Base-by-base conservation (phyloP, 2,888 invertebrate species). In the Andrena praecox region DNA sequence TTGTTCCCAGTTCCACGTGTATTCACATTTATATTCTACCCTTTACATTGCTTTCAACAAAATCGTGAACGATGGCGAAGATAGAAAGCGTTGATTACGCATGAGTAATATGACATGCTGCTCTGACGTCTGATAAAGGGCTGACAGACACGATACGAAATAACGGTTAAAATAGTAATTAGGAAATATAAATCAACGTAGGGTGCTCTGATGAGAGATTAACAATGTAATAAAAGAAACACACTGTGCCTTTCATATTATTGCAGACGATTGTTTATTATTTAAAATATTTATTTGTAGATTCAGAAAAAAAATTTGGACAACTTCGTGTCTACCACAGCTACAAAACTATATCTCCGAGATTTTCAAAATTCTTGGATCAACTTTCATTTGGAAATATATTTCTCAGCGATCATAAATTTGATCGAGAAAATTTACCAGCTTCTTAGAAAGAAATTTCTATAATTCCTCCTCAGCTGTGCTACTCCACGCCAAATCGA, bases 41-140 rank as follows among this genome's bases (percentile, higher is more conserved):
- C 7, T 12, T 66, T 73, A 29, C 29, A 29, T 16, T 12, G 8
- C 8, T 31, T 31, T 42, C 66, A 56, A 54, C 12, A 33, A 73
- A 66, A 42, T 42, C 29, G 56, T 64, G 56, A 42, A 52, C n/a
- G 66, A 42, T 29, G 12, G 12, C 66, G 42, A 16, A 56, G 73
- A 66, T 73, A 64, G 29, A 64, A 33, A 64, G 29, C 27, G 48
- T 60, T 48, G 67, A 59, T 74, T 31, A n/a, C 42, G 33, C 24
- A 60, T 74, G 67, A 74, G 31, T 60, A 74, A 67, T 67, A 12
- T 12, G 24, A 74, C 48, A 24, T 48, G 48, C 2, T 24, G 33
- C 31, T 20, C 50, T 42, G 33, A 4, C 24, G 50, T 74, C 59
- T 50, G 74, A 74, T 74, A 67, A 74, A 60, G 10, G 10, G 5